Evolutionary conservation across 2,113 vertebrate genomes (phyloP).

Genomic region (Illadopsis cleaveri): DNA sequence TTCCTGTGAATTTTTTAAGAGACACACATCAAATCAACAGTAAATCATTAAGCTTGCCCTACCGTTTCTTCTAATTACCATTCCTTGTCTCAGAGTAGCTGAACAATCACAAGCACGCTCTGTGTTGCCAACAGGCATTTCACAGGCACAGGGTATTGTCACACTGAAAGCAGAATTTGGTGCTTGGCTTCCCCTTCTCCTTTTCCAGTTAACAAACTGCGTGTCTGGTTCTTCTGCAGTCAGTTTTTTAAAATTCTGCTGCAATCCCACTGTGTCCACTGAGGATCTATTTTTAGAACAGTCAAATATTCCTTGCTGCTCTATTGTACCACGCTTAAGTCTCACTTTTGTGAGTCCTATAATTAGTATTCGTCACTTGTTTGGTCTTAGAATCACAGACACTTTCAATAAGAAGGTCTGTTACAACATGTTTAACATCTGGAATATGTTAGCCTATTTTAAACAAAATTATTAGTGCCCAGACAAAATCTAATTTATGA

Average conservation of each 20-base stretch:
- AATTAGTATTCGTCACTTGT: neutral
- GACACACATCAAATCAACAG: neutral
- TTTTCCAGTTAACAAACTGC: neutral
- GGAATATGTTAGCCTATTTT: neutral
- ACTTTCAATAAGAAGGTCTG: conserved; percentile 1
- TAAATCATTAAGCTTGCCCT: neutral
- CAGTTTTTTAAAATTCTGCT: conserved; percentile 41
- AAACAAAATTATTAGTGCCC: neutral
- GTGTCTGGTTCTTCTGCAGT: neutral
- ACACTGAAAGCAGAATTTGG: neutral
- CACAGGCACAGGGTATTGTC: neutral
- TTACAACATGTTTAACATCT: conserved; percentile 10
- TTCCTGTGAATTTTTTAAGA: neutral
- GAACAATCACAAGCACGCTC: neutral
- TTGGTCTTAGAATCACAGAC: neutral
- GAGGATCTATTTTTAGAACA: conserved; percentile 41
- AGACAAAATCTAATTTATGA: neutral
- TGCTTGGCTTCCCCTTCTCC: neutral
- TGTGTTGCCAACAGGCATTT: neutral
- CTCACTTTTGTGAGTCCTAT: neutral
- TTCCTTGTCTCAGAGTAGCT: neutral
- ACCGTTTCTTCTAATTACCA: neutral
- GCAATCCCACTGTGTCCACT: neutral
- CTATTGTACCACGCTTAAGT: neutral
- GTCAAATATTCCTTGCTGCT: neutral